Evolutionary conservation across 2,888 invertebrate genomes (phyloP), one percentile per base, ranked within the genome.

Genomic region (Helicoverpa assulta): DNA sequence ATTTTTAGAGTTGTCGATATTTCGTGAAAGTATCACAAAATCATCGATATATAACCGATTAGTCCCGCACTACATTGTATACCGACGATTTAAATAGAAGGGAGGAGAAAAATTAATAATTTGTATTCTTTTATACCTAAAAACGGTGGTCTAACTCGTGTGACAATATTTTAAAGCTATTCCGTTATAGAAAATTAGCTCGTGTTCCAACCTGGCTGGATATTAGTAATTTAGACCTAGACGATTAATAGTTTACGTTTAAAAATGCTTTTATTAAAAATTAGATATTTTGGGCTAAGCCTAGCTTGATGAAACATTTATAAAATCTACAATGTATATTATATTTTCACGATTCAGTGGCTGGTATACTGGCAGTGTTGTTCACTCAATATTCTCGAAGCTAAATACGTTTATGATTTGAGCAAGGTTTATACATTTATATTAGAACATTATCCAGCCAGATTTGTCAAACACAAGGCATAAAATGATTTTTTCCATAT

Each of bases 91-190:
- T 76, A 88, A 85, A 89, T 84, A 89, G 83, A 89, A 77, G 86
- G 80, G 87, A 84, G 85, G 78, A 83, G 83, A 84, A 82, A 81
- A 85, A 82, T 62, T 81, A 78, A 79, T 82, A 84, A 84, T 83
- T 83, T 76, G 78, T 77, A 75, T 77, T 80, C 85, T 83, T 84
- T 86, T 88, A 88, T 87, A 90, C 88, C 91, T 92, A 93, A 92
- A 91, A 90, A 91, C 95, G 95, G 95, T 95, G 95, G 95, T 95
- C 89, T 92, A 86, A 86, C 87, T 93, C 94, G 93, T 94, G 94
- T 92, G 93, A 93, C 91, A 91, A 89, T 80, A 86, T 86, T 92
- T 93, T 94, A 95, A 95, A 94, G 94, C 95, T 94, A 92, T 87
- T 86, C 86, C 88, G 88, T 81, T 86, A 88, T 85, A 84, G 86